Percentiles rank a stretch among this genome's conserved stretches.
These are phyloP conservation scores for Tribolium castaneum DNA, from an alignment of 1,140 invertebrate genomes.

Conservation along the genomic window DNA sequence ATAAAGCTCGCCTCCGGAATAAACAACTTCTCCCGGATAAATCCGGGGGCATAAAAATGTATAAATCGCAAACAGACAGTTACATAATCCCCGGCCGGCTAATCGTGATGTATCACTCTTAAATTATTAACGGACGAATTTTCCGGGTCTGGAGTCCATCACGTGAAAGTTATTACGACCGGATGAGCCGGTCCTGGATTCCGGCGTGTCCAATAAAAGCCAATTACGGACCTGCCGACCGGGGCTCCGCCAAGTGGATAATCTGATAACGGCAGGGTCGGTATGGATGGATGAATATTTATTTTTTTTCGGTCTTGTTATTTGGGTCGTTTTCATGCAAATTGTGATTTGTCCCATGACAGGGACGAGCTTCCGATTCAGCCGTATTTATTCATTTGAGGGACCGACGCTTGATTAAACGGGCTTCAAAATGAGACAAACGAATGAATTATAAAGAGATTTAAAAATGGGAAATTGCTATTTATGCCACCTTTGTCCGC, in stretches of 20 bases:
- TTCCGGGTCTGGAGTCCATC: constrained; percentile 24
- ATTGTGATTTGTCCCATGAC: constrained; percentile 17
- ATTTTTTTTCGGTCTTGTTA: neutral
- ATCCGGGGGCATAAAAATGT: constrained; percentile 14
- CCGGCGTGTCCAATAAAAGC: constrained; percentile 9
- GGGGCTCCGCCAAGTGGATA: neutral
- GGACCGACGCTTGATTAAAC: neutral
- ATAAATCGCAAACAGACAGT: constrained; percentile 41
- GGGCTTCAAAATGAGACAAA: too few relatives aligned
- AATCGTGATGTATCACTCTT: constrained; percentile 40
- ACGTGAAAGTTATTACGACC: constrained; percentile 8
- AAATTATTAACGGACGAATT: constrained; percentile 36
- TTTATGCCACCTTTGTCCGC: too few relatives aligned
- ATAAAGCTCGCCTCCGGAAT: neutral
- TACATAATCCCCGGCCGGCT: constrained; percentile 38
- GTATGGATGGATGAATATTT: constrained; percentile 13
- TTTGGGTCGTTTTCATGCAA: constrained; percentile 19
- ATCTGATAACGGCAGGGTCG: neutral
- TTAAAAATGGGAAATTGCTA: too few relatives aligned
- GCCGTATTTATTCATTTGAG: neutral
- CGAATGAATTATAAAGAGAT: too few relatives aligned
- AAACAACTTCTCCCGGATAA: constrained; percentile 19
- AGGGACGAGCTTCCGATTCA: neutral
- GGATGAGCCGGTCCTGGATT: neutral
- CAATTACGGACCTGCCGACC: constrained; percentile 1